These are phyloP conservation scores for Zapus hudsonius DNA, from an alignment of 2,113 vertebrate genomes.

Conservation along the genomic window DNA sequence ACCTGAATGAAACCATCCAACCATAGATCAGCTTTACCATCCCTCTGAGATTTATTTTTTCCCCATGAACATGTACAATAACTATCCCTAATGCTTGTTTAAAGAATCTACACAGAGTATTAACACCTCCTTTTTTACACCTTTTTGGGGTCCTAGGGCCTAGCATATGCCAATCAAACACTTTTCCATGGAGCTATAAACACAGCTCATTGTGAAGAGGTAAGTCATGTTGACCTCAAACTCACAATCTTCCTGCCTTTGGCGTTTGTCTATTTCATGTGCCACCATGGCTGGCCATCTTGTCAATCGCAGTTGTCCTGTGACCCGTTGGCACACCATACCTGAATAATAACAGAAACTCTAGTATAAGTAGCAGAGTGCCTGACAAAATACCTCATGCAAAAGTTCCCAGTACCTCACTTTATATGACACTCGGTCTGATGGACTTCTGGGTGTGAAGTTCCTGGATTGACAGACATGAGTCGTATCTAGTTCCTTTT, in stretches of 20 bases:
- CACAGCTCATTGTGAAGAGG: not conserved
- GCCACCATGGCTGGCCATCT: not conserved
- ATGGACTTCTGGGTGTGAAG: not conserved
- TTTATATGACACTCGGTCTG: not conserved
- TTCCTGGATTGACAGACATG: not conserved
- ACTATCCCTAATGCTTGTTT: not conserved
- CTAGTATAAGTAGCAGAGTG: not conserved
- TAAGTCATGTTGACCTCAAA: not conserved
- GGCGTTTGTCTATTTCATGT: not conserved
- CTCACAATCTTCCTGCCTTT: not conserved
- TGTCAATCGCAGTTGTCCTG: not conserved
- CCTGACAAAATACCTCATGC: not conserved
- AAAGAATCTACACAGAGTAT: not conserved
- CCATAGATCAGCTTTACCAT: conserved; percentile 9
- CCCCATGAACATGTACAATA: not conserved
- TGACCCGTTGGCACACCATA: not conserved
- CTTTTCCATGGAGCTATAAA: not conserved
- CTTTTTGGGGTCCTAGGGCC: not conserved
- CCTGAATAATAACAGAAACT: not conserved
- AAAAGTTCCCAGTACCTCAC: not conserved
- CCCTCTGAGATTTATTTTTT: not conserved
- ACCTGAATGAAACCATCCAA: no score
- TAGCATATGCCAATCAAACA: not conserved
- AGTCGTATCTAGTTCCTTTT: not conserved
- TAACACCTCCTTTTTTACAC: no score